Conservation (phyloP, 2,888 invertebrate genomes). For the Germaria angustata region DNA sequence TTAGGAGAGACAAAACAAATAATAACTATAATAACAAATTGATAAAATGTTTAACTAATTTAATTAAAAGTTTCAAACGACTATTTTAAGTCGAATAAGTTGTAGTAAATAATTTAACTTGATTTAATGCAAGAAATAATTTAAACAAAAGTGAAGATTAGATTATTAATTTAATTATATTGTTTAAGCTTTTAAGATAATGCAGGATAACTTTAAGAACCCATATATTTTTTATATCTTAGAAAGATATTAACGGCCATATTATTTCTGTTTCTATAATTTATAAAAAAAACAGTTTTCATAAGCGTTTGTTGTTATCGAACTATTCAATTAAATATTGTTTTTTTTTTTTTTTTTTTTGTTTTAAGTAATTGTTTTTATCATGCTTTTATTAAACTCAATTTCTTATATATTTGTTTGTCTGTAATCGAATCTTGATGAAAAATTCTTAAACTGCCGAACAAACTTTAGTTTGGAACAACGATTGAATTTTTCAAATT, state of each 20-base stretch:
- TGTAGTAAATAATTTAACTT: not conserved
- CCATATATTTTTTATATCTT: not conserved
- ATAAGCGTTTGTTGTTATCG: not conserved
- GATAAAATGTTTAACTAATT: conserved; percentile 17
- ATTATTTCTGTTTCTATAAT: not conserved
- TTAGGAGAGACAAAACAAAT: conserved; percentile 51
- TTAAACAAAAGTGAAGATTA: not conserved
- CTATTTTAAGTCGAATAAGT: conserved; percentile 3
- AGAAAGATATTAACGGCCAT: not conserved
- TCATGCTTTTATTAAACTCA: too few relatives aligned
- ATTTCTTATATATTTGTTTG: too few relatives aligned
- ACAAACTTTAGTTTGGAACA: too few relatives aligned
- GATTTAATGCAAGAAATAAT: not conserved
- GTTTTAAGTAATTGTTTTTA: too few relatives aligned
- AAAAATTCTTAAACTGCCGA: too few relatives aligned
- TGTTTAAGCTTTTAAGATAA: not conserved
- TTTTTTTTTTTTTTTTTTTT: too few relatives aligned
- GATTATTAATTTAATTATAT: not conserved
- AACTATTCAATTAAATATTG: too few relatives aligned
- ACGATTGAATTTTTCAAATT: too few relatives aligned
- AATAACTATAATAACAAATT: conserved; percentile 38
- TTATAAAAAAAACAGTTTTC: not conserved
- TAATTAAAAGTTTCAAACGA: conserved; percentile 17
- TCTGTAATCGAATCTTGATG: too few relatives aligned
- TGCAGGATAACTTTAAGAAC: not conserved